phyloP scores from a whole-genome alignment of 2,888 invertebrate species.

The Eledona agricola region DNA sequence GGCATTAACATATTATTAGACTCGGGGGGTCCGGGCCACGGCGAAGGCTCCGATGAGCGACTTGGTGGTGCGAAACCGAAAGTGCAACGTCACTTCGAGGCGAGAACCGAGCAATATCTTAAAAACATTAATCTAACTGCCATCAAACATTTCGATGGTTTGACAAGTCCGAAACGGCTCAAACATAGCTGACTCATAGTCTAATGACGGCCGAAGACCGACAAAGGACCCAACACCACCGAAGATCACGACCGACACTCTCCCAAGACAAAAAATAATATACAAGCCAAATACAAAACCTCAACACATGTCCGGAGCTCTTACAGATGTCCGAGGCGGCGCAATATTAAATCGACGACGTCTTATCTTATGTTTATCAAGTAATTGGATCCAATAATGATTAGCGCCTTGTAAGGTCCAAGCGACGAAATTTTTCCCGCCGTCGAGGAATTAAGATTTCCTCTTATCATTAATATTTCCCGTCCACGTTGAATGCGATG shows the following conservation, averaged over 20 bases:
- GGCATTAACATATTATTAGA: constrained; percentile 39
- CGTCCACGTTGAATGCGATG: constrained; percentile 45
- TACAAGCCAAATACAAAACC: constrained; percentile 39
- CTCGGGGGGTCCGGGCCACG: too few species aligned
- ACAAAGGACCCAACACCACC: constrained; percentile 52
- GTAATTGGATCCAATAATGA: constrained; percentile 52
- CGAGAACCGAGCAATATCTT: constrained; percentile 50
- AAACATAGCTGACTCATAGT: constrained; percentile 54
- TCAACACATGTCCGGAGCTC: constrained; percentile 31
- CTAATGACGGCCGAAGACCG: constrained; percentile 56
- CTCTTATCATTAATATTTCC: constrained; percentile 50
- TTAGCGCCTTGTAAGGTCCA: constrained; percentile 44
- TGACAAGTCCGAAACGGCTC: constrained; percentile 55
- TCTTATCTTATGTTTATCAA: constrained; percentile 51
- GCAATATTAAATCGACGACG: constrained; percentile 44
- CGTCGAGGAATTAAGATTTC: constrained; percentile 54
- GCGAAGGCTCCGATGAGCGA: too few species aligned
- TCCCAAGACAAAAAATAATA: constrained; percentile 34
- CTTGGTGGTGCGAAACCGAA: too few species aligned
- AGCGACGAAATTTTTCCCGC: too few species aligned
- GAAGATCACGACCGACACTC: constrained; percentile 46
- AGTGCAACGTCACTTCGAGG: constrained; percentile 31
- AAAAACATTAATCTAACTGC: constrained; percentile 62
- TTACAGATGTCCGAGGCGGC: constrained; percentile 41
- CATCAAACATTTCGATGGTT: constrained; percentile 60